Base-by-base conservation (phyloP, 2,113 vertebrate genomes). In the Myotis lucifugus region DNA sequence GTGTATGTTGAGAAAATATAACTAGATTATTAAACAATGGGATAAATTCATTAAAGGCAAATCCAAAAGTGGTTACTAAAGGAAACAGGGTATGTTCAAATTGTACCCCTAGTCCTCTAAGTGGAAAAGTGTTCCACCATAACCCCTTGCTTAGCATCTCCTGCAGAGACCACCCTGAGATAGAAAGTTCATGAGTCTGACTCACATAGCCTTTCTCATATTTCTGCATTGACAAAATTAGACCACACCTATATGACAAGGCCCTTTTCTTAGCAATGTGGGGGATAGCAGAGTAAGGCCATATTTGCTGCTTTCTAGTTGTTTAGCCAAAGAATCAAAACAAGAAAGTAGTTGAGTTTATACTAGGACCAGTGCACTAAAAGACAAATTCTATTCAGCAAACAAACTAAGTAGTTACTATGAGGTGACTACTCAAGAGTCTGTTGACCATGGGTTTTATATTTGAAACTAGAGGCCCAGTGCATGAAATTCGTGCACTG, bases 41-140 rank as follows among this genome's bases (percentile, higher is more conserved):
- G 7, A 70, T 15, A 79, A 42, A 82, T 54, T 48, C 8, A 90
- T 77, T 90, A 90, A 82, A 25, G 12, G 3, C 3, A 82, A 72
- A 95, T 92, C 8, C n/a, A 78, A n/a, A 96, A 50, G 12, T 46
- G 18, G 10, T 88, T 91, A 66, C 37, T 67, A 67, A 85, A 85
- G 23, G 79, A 81, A 93, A 52, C 1, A 40, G 27, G 2, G 8
- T 40, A 4, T 77, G 12, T 85, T 87, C 42, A 70, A 29, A 85
- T 42, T 79, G 14, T 23, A 86, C 40, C 32, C n/a, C 23, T 12
- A 29, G 10, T 40, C n/a, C 9, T 77, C 5, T 54, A 32, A 64
- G 40, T 61, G 7, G 61, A 50, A 73, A 27, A 78, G 19, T 73
- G 6, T 18, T 85, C 42, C 46, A 37, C 52, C 11, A 4, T 19